Conservation (phyloP, 92 coral and sea anemone genomes). For the Siderastrea radians region DNA sequence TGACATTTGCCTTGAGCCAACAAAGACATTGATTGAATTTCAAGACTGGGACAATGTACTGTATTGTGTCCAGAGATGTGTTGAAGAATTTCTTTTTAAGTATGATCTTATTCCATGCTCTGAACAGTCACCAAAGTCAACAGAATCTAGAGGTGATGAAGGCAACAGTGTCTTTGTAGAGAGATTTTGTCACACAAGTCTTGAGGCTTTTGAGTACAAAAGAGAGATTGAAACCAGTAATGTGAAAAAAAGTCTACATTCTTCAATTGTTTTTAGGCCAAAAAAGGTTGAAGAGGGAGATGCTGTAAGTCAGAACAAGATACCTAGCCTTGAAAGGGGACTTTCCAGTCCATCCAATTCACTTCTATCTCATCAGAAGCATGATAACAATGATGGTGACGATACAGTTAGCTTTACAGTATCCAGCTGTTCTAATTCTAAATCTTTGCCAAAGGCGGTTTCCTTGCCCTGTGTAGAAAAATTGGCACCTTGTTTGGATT, state of each 20-base stretch:
- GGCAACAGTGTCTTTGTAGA: not conserved
- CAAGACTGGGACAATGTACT: constrained; percentile 92
- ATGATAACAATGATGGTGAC: not conserved
- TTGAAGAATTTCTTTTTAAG: constrained; percentile 71
- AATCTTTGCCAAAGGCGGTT: not conserved
- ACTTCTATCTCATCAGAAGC: not conserved
- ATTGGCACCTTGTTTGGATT: not conserved
- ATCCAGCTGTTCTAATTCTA: not conserved
- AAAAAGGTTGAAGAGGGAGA: constrained; percentile 18
- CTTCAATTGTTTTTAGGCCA: constrained; percentile 81
- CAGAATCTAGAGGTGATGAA: not conserved
- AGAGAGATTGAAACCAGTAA: constrained; percentile 70
- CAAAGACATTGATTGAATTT: constrained; percentile 96
- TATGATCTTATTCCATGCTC: constrained; percentile 48
- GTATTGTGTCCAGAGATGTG: constrained; percentile 70
- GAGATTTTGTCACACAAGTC: not conserved
- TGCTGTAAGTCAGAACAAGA: not conserved
- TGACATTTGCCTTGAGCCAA: constrained; percentile 94
- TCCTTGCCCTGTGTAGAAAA: not conserved
- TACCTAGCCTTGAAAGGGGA: not conserved
- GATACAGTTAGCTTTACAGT: not conserved
- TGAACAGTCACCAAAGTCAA: constrained; percentile 36
- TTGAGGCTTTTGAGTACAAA: constrained; percentile 41
- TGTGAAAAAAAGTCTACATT: constrained; percentile 84
- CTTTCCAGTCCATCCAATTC: not conserved